Conservation (phyloP, 2,888 invertebrate species). For the Galeruca laticollis region DNA sequence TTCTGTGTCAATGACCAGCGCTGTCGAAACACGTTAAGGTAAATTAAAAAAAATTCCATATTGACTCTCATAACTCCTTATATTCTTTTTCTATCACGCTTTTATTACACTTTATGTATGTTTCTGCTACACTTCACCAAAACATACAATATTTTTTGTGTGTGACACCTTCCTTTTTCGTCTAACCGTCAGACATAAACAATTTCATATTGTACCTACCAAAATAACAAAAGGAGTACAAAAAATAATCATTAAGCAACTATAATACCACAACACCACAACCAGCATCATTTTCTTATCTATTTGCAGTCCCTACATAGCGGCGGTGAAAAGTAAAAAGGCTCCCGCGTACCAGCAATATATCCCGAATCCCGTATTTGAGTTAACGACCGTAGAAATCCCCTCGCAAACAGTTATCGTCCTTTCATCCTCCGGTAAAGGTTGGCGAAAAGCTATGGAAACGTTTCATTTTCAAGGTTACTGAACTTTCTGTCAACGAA, state of each 20-base stretch:
- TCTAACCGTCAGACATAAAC: no score
- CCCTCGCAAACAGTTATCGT: slow-evolving; percentile 41
- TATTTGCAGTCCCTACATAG: slow-evolving; percentile 10
- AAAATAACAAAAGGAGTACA: background rate
- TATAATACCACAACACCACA: slow-evolving; percentile 1
- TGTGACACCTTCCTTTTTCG: no score
- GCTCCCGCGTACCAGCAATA: slow-evolving; percentile 16
- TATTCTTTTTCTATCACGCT: no score
- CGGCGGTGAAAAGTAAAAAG: slow-evolving; percentile 7
- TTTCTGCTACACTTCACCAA: no score
- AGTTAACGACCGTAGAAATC: slow-evolving; percentile 39
- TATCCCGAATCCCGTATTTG: slow-evolving; percentile 36
- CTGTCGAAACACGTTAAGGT: no score
- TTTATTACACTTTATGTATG: no score
- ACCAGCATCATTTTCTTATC: background rate
- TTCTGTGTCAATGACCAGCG: no score
- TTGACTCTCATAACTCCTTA: no score
- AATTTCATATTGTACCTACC: background rate
- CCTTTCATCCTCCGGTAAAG: slow-evolving; percentile 33
- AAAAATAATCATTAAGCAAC: slow-evolving; percentile 4
- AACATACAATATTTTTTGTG: no score
- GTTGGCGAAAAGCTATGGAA: slow-evolving; percentile 16
- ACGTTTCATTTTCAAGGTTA: slow-evolving; percentile 31
- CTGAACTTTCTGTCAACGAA: slow-evolving; percentile 20
- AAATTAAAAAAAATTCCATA: no score